Conservation (phyloP, 2,797 vertebrate genomes). For the Telmatherina bonti region DNA sequence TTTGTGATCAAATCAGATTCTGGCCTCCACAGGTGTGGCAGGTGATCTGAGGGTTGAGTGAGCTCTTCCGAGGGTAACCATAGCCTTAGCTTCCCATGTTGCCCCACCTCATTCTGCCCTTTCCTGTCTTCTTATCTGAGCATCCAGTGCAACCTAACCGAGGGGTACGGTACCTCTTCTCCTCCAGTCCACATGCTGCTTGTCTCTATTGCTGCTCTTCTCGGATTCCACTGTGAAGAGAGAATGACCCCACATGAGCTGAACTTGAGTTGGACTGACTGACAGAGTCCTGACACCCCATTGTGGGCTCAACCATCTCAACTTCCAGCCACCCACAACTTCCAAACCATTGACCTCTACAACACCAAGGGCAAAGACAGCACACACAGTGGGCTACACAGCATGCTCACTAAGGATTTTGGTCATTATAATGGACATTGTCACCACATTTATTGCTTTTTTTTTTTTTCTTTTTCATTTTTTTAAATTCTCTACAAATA, state of each 20-base stretch:
- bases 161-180: conserved; percentile 40
- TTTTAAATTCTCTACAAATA: conserved; percentile 39
- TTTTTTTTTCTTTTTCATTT: conserved; percentile 10
- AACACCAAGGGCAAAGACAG: conserved; percentile 41
- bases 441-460: conserved; percentile 31
- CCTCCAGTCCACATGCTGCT: conserved; percentile 38
- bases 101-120: conserved; percentile 58
- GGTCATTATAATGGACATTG: conserved; percentile 10
- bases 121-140: conserved; percentile 75
- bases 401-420: conserved; percentile 19
- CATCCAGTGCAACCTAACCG: conserved; percentile 69
- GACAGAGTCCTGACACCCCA: conserved; percentile 67
- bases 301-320: conserved; percentile 46
- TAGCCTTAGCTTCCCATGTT: conserved; percentile 39
- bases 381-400: conserved; percentile 13
- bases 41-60: conserved; percentile 78
- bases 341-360: conserved; percentile 53
- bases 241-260: conserved; percentile 54
- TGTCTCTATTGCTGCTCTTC: conserved; percentile 50
- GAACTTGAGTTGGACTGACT: conserved; percentile 61
- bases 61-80: conserved; percentile 72
- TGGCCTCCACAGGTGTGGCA: conserved; percentile 64
- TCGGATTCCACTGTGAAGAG: conserved; percentile 69
- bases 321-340: conserved; percentile 63
- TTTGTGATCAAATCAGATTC: conserved; percentile 31